Evolutionary conservation across 2,797 vertebrate genomes (phyloP), one percentile per base, ranked within the genome.

Genomic region (Parauchenoglanis ngamensis): DNA sequence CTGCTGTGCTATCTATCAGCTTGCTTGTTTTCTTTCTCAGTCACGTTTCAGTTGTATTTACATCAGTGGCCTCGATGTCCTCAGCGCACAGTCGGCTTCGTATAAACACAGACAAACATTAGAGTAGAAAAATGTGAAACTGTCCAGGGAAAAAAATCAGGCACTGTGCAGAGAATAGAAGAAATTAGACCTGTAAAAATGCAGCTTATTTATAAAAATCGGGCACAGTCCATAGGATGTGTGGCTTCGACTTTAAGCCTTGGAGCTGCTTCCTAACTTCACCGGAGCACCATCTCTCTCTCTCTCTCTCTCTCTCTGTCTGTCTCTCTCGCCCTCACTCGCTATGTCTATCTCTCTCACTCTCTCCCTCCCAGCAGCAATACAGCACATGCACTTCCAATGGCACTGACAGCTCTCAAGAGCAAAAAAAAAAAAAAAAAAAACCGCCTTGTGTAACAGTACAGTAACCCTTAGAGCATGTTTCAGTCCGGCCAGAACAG

Each of bases 21-120:
- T 90, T 44, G 25, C 73, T 68, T 49, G 46, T 49, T 49, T 49
- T 49, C 46, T 49, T 49, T 49, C 25, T 68, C 88, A 92, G 92
- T 91, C 92, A 57, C 87, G 84, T 89, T 89, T 87, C 75, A 84
- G 75, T 46, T 63, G 61, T 63, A 70, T 83, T 87, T 65, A 89
- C 91, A 91, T 90, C 76, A 84, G 90, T 75, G 82, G 79, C 81
- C 87, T 89, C 67, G 67, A 10, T n/a, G 87, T 84, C 35, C 88
- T 80, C 40, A 40, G 68, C 25, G 84, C 59, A 56, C 81, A 25
- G 46, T 52, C 68, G 70, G 52, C 59, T 65, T 85, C 76, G 40
- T 15, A 57, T 21, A 35, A 85, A 54, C 68, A 75, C 35, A 67
- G 3, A 59, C 44, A 70, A 31, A 54, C 65, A 35, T 21, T 8